A percentile compares a stretch with the other conserved stretches of the same genome.
Conservation (phyloP, 2,888 invertebrate genomes). For the Sipunculus nudus region DNA sequence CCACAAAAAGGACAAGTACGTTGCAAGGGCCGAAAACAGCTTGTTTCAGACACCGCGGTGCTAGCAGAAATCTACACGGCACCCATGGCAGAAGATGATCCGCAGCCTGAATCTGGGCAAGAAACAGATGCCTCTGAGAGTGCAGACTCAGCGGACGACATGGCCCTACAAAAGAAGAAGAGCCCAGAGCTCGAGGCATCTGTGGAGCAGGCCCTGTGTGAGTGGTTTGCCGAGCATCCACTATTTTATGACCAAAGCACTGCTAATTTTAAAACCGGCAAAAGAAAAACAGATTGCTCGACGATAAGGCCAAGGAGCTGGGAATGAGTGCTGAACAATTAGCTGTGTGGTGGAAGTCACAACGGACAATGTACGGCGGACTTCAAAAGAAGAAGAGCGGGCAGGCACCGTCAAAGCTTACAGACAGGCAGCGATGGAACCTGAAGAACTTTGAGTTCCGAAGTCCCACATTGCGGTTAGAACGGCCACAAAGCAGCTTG, state of each 20-base stretch:
- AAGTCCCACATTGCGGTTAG: not conserved
- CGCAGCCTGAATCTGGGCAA: too few relatives aligned
- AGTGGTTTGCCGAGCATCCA: not conserved
- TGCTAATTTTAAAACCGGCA: not conserved
- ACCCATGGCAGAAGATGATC: slow-evolving; percentile 5
- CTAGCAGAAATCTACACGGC: too few relatives aligned
- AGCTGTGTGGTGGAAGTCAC: not conserved
- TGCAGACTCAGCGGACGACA: not conserved
- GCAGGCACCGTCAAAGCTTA: not conserved
- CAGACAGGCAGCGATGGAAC: not conserved
- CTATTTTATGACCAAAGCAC: not conserved
- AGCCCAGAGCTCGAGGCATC: too few relatives aligned
- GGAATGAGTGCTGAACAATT: not conserved
- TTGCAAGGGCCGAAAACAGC: too few relatives aligned
- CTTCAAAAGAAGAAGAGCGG: not conserved
- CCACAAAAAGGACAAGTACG: too few relatives aligned
- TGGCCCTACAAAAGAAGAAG: not conserved
- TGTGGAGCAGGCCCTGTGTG: too few relatives aligned
- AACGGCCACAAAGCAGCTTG: not conserved
- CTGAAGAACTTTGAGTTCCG: not conserved
- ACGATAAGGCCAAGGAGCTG: not conserved
- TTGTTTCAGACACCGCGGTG: too few relatives aligned
- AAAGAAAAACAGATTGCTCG: not conserved
- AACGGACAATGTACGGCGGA: not conserved
- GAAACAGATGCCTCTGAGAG: too few relatives aligned